Evolutionary conservation across 2,113 vertebrate species (phyloP), one percentile per base, ranked within the genome.

Genomic region (Nesogale talazaci): DNA sequence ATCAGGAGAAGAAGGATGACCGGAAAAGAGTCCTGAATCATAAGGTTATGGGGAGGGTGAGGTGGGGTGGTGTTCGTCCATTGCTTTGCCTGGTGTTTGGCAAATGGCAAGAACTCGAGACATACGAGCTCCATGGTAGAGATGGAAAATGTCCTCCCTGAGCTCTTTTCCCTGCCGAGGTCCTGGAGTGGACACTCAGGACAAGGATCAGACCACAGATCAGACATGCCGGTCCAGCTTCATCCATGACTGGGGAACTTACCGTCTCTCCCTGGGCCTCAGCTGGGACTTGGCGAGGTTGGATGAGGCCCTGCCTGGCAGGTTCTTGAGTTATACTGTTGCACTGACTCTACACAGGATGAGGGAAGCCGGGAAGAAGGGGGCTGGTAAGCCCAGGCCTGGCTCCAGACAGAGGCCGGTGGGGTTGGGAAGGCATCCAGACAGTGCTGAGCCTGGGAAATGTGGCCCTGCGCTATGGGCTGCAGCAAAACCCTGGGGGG

Each of bases 361-460:
- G 38, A 72, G 42, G 29, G 16, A 56, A 8, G 1, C 10, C 19
- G 72, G n/a, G 74, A 77, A 63, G 59, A 78, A 29, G 20, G n/a
- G 11, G 12, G 22, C 7, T 17, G 52, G 22, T 72, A 9, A 90
- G 8, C 69, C 89, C 75, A 38, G 56, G 36, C 57, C 17, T 46
- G 76, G 36, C 38, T 63, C 56, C 20, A 46, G 65, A 29, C 88
- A 22, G 42, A 34, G 29, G n/a, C 46, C 82, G 80, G 8, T 76
- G 52, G 91, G 46, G 78, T 72, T 3, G 0, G 90, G 82, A 95
- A 94, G 94, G 75, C 1, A 0, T 56, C 70, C 88, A 95, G 94
- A 81, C 57, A 31, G 52, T 94, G 94, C 94, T 95, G 95, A 97
- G 87, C 95, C 70, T 0, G 2, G 86, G 89, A 96, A 95, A 96